Evolutionary conservation across 2,888 invertebrate species (phyloP).

Genomic region (Trachelus tabidus): DNA sequence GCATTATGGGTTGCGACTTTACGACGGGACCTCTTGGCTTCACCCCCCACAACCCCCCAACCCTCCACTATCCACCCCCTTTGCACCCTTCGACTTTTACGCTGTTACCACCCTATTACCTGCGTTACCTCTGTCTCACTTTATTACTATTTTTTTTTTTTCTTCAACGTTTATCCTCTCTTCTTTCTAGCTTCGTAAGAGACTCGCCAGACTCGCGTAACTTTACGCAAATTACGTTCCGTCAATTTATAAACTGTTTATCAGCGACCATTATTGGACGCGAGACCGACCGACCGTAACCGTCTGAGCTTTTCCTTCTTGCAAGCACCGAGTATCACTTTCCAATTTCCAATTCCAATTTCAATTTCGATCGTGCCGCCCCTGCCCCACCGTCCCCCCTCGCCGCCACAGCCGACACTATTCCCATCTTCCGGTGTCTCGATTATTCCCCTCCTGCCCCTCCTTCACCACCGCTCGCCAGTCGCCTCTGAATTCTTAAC

Average conservation of each 20-base stretch:
- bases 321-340: slow-evolving; percentile 30
- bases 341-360: slow-evolving; percentile 45
- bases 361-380: slow-evolving; percentile 30
- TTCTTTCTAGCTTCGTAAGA: neutral
- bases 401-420: neutral
- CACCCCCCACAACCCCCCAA: neutral
- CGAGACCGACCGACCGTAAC: neutral
- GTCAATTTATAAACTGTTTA: slow-evolving; percentile 9
- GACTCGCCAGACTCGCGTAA: neutral
- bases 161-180: neutral
- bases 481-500: neutral
- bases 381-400: neutral
- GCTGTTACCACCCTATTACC: neutral
- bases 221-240: slow-evolving; percentile 7
- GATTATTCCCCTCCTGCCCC: slow-evolving; percentile 16
- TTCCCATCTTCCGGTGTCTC: slow-evolving; percentile 10
- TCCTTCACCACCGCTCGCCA: neutral
- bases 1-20: slow-evolving; percentile 19
- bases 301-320: neutral
- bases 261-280: neutral
- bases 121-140: neutral
- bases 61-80: slow-evolving; percentile 3
- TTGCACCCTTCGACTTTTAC: neutral
- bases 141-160: neutral
- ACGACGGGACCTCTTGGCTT: slow-evolving; percentile 5